Percentiles rank a stretch among this genome's conserved stretches.
phyloP scores from a whole-genome alignment of 2,888 invertebrate species.

The Desoria tigrina region DNA sequence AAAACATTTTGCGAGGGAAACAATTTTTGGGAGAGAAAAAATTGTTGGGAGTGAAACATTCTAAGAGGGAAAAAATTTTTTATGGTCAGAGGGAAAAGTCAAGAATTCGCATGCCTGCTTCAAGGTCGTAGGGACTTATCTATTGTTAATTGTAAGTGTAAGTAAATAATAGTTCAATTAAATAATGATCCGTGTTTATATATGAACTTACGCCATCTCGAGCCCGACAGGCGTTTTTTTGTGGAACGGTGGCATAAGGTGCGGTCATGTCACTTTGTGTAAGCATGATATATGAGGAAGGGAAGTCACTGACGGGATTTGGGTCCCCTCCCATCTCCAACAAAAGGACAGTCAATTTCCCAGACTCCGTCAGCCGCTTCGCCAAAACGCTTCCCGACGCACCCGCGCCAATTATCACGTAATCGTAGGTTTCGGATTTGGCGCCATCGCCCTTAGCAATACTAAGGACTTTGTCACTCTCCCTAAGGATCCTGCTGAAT shows the following conservation, averaged over 20 bases:
- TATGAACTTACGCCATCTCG: no score
- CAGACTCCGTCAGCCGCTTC: neutral
- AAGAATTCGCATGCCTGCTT: no score
- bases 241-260: conserved; percentile 12
- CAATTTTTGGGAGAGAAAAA: no score
- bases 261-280: neutral
- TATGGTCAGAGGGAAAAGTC: no score
- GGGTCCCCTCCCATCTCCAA: conserved; percentile 38
- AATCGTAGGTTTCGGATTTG: conserved; percentile 1
- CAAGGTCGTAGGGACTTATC: no score
- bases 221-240: conserved; percentile 23
- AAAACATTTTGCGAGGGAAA: no score
- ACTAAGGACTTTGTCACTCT: neutral
- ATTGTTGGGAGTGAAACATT: no score
- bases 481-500: neutral
- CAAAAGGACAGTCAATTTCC: conserved; percentile 17
- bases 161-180: no score
- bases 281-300: conserved; percentile 4
- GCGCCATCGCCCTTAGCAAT: neutral
- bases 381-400: conserved; percentile 3
- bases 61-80: no score
- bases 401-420: conserved; percentile 25
- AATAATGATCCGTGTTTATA: no score
- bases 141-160: no score
- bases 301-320: conserved; percentile 37